Percentiles rank a stretch among this genome's conserved stretches.
These are phyloP conservation scores for Glossophaga mutica DNA, from an alignment of 2,797 vertebrate genomes.

Conservation along the genomic window DNA sequence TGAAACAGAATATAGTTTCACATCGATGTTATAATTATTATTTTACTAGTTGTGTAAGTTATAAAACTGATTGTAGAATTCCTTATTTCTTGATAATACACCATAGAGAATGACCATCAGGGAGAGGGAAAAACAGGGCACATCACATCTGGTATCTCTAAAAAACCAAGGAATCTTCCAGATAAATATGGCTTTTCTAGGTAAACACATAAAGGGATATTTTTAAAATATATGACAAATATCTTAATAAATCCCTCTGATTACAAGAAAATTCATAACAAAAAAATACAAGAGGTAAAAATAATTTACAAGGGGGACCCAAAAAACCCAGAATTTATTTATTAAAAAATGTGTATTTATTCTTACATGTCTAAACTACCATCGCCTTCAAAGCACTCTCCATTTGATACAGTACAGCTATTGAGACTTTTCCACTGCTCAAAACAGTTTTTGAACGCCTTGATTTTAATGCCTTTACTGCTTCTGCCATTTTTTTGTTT, in stretches of 20 bases:
- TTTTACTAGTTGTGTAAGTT: background rate
- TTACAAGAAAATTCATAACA: background rate
- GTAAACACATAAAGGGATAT: background rate
- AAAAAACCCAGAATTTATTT: background rate
- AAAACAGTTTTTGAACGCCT: background rate
- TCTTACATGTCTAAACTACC: background rate
- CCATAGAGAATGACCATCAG: background rate
- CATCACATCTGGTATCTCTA: background rate
- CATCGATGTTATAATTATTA: background rate
- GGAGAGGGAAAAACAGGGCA: too few species aligned
- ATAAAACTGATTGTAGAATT: background rate
- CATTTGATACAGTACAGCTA: background rate
- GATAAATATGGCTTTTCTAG: background rate
- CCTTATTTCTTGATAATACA: background rate
- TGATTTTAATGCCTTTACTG: background rate
- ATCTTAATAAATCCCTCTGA: background rate
- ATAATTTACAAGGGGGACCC: background rate
- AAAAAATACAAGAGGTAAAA: slow-evolving; percentile 32
- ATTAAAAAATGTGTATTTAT: background rate
- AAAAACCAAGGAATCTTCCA: background rate
- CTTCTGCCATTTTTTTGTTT: background rate
- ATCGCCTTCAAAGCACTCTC: background rate
- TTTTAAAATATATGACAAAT: background rate
- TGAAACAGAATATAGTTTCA: background rate
- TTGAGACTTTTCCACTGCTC: background rate